Percentiles rank a stretch among this genome's conserved stretches.
These are phyloP conservation scores for Gavia stellata DNA, from an alignment of 2,113 vertebrate species.

Conservation along the genomic window DNA sequence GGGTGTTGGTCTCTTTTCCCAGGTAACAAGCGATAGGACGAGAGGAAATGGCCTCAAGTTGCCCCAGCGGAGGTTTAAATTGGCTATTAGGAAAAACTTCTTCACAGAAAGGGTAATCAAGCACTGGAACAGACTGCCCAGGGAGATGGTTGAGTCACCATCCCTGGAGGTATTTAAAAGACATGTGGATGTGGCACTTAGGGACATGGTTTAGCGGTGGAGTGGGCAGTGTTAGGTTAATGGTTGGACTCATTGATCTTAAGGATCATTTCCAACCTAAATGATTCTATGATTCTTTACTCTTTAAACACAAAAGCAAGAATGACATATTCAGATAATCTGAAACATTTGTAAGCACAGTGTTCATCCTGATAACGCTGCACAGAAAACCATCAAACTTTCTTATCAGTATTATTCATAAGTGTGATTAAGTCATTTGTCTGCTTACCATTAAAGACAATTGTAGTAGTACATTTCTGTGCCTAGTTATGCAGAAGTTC, in stretches of 20 bases:
- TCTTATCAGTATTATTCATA: neutral
- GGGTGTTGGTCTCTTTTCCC: neutral
- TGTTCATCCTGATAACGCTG: neutral
- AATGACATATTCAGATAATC: neutral
- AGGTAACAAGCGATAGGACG: fast-evolving
- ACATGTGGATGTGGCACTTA: neutral
- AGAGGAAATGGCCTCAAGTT: neutral
- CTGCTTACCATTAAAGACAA: neutral
- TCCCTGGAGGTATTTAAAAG: neutral
- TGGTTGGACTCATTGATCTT: fast-evolving
- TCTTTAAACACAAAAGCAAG: neutral
- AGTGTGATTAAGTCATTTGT: neutral
- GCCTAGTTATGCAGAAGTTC: neutral
- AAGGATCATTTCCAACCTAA: neutral
- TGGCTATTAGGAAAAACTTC: neutral
- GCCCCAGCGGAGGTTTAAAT: neutral
- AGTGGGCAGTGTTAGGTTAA: neutral
- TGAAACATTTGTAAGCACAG: neutral
- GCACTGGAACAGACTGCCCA: neutral
- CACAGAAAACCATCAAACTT: neutral
- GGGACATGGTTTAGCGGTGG: neutral
- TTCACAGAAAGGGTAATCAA: neutral
- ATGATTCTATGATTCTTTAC: neutral
- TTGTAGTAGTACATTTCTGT: neutral
- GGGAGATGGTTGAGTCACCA: neutral